A percentile compares a stretch with the other conserved stretches of the same genome.
These are phyloP conservation scores for Alouatta palliata DNA, from an alignment of 2,113 vertebrate genomes.

Conservation along the genomic window DNA sequence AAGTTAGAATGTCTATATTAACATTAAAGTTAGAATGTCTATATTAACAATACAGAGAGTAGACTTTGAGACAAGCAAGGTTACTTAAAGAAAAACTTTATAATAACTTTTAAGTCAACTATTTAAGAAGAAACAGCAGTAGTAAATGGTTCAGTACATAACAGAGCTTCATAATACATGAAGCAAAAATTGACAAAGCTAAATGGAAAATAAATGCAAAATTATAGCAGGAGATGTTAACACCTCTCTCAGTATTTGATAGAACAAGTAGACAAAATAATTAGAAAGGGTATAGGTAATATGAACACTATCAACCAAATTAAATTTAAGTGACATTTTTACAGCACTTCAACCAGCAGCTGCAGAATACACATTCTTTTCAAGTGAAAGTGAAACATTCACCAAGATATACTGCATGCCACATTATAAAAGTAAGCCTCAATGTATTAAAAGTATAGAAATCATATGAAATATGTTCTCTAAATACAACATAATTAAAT, in stretches of 20 bases:
- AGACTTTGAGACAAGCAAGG: background rate
- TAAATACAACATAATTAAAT: background rate
- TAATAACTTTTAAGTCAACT: background rate
- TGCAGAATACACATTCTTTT: background rate
- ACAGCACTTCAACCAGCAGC: background rate
- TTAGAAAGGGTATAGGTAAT: background rate
- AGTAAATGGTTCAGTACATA: background rate
- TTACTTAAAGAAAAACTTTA: background rate
- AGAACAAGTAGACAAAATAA: background rate
- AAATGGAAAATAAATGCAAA: background rate
- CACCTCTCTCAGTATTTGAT: background rate
- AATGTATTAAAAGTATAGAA: background rate
- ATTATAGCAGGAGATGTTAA: background rate
- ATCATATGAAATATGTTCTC: background rate
- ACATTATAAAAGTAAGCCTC: background rate
- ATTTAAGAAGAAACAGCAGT: background rate
- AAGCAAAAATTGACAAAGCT: background rate
- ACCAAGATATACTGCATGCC: background rate
- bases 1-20: too few species aligned
- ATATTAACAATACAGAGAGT: background rate
- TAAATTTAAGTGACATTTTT: background rate
- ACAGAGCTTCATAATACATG: background rate
- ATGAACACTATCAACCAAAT: background rate
- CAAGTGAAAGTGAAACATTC: background rate
- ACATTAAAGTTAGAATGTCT: background rate